Evolutionary conservation across 2,113 vertebrate species (phyloP).

Genomic region (Polypterus senegalus): DNA sequence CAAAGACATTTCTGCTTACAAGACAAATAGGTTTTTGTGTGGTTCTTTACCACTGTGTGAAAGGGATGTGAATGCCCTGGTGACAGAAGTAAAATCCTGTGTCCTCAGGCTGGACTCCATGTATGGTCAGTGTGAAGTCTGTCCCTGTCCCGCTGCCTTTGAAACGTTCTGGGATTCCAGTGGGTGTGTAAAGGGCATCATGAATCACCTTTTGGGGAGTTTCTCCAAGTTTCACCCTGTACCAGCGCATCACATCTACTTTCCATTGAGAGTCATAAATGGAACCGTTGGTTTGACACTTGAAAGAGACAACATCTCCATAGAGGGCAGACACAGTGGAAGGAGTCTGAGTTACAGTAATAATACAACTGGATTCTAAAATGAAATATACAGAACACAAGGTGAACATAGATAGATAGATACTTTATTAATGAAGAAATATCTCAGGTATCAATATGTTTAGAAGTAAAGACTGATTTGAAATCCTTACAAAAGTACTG

Average conservation of each 20-base stretch:
- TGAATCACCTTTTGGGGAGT: neutral
- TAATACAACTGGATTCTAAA: neutral
- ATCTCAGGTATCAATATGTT: too few species aligned
- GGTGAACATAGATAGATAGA: too few species aligned
- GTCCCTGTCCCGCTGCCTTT: slow-evolving; percentile 7
- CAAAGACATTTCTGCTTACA: too few species aligned
- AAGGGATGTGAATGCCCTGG: slow-evolving; percentile 3
- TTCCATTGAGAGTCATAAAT: neutral
- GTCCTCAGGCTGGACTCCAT: slow-evolving; percentile 2
- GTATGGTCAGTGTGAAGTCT: slow-evolving; percentile 12
- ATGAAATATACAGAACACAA: too few species aligned
- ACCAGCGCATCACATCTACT: neutral
- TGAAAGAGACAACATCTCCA: neutral
- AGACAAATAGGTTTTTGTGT: neutral
- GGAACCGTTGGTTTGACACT: neutral
- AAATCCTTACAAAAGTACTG: too few species aligned
- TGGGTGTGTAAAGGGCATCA: fast-evolving
- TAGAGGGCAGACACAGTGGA: too few species aligned
- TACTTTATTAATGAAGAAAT: too few species aligned
- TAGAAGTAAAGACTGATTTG: too few species aligned
- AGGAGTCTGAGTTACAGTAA: too few species aligned
- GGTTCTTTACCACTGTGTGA: slow-evolving; percentile 3
- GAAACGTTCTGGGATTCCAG: slow-evolving; percentile 9
- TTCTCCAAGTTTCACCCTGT: slow-evolving; percentile 8
- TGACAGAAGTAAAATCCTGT: slow-evolving; percentile 1